Percentiles rank a stretch among this genome's conserved stretches.
These are phyloP conservation scores for Catagonus wagneri DNA, from an alignment of 2,113 vertebrate species.

Conservation along the genomic window DNA sequence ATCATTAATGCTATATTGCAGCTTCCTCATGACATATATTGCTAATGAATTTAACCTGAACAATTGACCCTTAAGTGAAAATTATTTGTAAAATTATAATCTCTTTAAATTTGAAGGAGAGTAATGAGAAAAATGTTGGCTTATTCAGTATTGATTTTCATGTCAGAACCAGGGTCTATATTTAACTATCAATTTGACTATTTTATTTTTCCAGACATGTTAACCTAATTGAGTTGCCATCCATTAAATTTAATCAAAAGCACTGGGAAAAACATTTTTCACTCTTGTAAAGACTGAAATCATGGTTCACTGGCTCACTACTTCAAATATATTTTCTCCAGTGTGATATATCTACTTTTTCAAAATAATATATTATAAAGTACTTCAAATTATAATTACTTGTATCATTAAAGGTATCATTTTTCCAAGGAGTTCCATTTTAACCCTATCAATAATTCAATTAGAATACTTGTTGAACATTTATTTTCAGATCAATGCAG, in stretches of 20 bases:
- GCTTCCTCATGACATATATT: background rate
- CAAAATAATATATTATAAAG: constrained; percentile 25
- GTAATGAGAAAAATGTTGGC: constrained; percentile 60
- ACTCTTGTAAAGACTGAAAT: constrained; percentile 49
- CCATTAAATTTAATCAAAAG: constrained; percentile 71
- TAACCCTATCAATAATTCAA: constrained; percentile 49
- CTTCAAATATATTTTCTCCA: constrained; percentile 28
- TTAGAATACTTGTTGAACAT: constrained; percentile 7
- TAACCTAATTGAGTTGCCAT: constrained; percentile 65
- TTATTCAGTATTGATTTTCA: constrained; percentile 69
- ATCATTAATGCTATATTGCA: background rate
- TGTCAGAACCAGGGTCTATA: constrained; percentile 55
- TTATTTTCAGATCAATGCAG: background rate
- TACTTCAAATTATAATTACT: constrained; percentile 58
- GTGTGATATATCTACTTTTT: background rate
- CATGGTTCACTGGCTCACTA: constrained; percentile 11
- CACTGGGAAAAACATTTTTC: constrained; percentile 34
- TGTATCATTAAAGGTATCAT: constrained; percentile 50
- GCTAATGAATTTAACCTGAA: constrained; percentile 64
- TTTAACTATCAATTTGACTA: constrained; percentile 62
- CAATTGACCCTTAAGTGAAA: constrained; percentile 51
- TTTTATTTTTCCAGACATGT: constrained; percentile 64
- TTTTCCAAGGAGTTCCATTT: constrained; percentile 36
- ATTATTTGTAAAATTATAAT: constrained; percentile 58
- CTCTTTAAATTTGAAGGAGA: constrained; percentile 47